Conservation (phyloP, 2,113 vertebrate genomes). For the Emydocephalus ijimae region DNA sequence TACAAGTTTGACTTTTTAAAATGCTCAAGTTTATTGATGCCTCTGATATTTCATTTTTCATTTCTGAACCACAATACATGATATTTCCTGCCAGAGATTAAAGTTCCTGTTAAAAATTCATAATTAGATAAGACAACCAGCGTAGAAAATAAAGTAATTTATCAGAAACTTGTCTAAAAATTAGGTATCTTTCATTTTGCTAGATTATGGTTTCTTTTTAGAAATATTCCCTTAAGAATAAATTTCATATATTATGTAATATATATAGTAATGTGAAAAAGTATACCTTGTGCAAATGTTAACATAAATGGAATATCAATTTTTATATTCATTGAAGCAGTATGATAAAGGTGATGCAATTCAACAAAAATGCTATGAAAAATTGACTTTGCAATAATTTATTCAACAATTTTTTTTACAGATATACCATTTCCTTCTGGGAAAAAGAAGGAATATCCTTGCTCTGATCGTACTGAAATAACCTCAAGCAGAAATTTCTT, state of each 20-base stretch:
- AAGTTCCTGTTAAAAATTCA: not conserved
- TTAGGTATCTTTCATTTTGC: not conserved
- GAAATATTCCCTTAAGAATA: not conserved
- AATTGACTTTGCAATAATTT: not conserved
- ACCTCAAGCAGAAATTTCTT: not conserved
- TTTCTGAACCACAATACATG: not conserved
- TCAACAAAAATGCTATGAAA: not conserved
- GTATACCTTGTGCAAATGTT: not conserved
- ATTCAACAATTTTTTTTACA: not conserved
- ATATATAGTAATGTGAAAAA: not conserved
- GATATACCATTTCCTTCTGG: not conserved
- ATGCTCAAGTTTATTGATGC: not conserved
- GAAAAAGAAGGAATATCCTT: not conserved
- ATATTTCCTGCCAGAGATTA: not conserved
- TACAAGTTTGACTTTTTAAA: not conserved
- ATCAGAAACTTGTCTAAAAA: not conserved
- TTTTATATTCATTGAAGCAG: not conserved
- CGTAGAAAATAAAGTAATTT: not conserved
- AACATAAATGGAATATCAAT: not conserved
- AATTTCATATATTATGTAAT: not conserved
- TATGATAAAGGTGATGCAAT: not conserved
- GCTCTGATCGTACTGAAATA: not conserved
- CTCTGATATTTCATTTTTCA: not conserved
- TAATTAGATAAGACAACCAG: not conserved
- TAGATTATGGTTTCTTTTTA: not conserved